A percentile compares a stretch with the other conserved stretches of the same genome.
phyloP scores from a whole-genome alignment of 2,888 invertebrate species.

The Sesia apiformis region DNA sequence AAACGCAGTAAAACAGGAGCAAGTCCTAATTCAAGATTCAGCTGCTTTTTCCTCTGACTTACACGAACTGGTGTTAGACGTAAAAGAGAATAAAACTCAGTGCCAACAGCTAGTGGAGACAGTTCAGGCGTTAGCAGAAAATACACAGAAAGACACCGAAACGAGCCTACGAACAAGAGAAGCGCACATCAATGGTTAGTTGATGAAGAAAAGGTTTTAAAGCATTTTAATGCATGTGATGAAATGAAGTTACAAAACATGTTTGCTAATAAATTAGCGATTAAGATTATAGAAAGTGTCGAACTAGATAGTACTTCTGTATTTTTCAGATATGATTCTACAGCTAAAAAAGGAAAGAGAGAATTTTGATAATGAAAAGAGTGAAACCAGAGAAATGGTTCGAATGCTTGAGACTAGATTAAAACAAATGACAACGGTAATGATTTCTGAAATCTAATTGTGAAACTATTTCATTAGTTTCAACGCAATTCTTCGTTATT shows the following conservation, averaged over 20 bases:
- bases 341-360: slow-evolving; percentile 72
- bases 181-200: slow-evolving; percentile 66
- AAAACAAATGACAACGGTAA: slow-evolving; percentile 73
- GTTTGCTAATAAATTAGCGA: neutral
- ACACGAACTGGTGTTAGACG: slow-evolving; percentile 54
- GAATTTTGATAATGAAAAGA: slow-evolving; percentile 70
- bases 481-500: too few relatives aligned
- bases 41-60: slow-evolving; percentile 65
- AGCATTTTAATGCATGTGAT: neutral
- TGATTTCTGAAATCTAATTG: neutral
- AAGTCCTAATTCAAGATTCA: slow-evolving; percentile 61
- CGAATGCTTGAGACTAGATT: slow-evolving; percentile 72
- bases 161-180: slow-evolving; percentile 68
- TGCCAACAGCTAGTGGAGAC: slow-evolving; percentile 61
- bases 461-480: neutral
- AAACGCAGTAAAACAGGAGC: slow-evolving; percentile 69
- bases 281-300: too few relatives aligned
- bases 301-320: neutral
- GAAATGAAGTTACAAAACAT: neutral
- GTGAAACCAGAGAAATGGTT: slow-evolving; percentile 66
- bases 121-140: slow-evolving; percentile 54
- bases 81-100: slow-evolving; percentile 59
- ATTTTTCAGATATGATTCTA: slow-evolving; percentile 65
- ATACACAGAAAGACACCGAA: slow-evolving; percentile 57
- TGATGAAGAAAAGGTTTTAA: neutral